phyloP scores from a whole-genome alignment of 2,888 invertebrate genomes.

The Dorcus parallelipipedus region DNA sequence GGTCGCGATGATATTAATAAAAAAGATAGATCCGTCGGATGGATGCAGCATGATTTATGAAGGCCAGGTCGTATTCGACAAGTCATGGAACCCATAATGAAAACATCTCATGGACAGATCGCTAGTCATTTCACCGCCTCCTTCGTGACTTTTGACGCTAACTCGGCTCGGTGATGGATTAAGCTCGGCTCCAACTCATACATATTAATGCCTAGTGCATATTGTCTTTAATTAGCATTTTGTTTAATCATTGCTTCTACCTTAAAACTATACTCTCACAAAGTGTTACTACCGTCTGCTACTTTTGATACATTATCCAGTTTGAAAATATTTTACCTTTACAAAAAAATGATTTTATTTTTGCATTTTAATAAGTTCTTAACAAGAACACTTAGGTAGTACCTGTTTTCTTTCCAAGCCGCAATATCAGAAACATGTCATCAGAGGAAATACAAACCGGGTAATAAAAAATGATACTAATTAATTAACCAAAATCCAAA shows the following conservation, averaged over 20 bases:
- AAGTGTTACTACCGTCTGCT: no score
- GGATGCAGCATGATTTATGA: conserved; percentile 40
- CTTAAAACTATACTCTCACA: background rate
- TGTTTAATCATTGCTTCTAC: conserved; percentile 41
- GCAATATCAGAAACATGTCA: no score
- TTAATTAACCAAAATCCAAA: no score
- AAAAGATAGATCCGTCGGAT: conserved; percentile 22
- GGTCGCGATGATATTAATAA: conserved; percentile 31
- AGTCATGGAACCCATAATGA: conserved; percentile 51
- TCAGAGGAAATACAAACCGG: no score
- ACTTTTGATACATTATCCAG: no score
- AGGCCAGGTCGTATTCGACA: conserved; percentile 43
- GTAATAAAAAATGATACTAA: no score
- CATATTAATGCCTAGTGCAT: conserved; percentile 41
- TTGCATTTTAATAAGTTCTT: no score
- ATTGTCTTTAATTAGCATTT: conserved; percentile 48
- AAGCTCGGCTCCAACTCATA: conserved; percentile 31
- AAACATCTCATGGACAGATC: conserved; percentile 51
- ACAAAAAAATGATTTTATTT: no score
- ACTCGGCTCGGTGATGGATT: conserved; percentile 36
- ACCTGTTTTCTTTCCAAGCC: no score
- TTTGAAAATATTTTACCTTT: no score
- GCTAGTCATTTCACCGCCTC: conserved; percentile 52
- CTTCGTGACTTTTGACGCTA: conserved; percentile 52
- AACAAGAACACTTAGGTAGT: no score